These are phyloP conservation scores for Zaprionus lachaisei DNA, from an alignment of 1,140 invertebrate species.

Conservation along the genomic window DNA sequence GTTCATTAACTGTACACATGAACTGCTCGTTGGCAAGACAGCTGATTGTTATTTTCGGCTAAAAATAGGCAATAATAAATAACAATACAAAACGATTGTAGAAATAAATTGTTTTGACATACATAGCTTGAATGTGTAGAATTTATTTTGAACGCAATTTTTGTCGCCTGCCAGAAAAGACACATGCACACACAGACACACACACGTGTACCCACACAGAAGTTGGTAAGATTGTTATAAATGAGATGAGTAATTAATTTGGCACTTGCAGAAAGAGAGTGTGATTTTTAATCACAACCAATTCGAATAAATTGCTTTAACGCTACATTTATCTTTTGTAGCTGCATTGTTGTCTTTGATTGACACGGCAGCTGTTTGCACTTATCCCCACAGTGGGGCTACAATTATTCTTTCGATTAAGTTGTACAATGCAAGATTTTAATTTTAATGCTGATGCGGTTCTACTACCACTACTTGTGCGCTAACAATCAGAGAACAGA, in stretches of 20 bases:
- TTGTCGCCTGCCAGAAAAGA: slow-evolving; percentile 65
- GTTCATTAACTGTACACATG: slow-evolving; percentile 7
- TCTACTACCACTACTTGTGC: not conserved
- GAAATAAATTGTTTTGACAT: slow-evolving; percentile 32
- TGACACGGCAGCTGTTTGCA: slow-evolving; percentile 64
- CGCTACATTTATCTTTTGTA: slow-evolving; percentile 62
- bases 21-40: not conserved
- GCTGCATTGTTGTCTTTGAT: slow-evolving; percentile 61
- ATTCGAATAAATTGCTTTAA: slow-evolving; percentile 66
- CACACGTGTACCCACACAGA: not conserved
- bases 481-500: not conserved
- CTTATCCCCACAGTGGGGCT: not conserved
- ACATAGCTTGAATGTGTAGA: slow-evolving; percentile 33
- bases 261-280: slow-evolving; percentile 29
- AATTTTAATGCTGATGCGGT: slow-evolving; percentile 3
- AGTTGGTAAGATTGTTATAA: slow-evolving; percentile 60
- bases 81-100: slow-evolving; percentile 11
- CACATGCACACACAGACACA: slow-evolving; percentile 21
- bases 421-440: slow-evolving; percentile 1
- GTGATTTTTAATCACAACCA: slow-evolving; percentile 38
- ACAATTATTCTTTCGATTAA: not conserved
- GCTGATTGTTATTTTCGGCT: not conserved
- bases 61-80: slow-evolving; percentile 17
- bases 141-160: slow-evolving; percentile 62
- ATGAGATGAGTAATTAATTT: slow-evolving; percentile 42